Evolutionary conservation across 2,888 invertebrate species (phyloP).

Genomic region (Tholera decimalis): DNA sequence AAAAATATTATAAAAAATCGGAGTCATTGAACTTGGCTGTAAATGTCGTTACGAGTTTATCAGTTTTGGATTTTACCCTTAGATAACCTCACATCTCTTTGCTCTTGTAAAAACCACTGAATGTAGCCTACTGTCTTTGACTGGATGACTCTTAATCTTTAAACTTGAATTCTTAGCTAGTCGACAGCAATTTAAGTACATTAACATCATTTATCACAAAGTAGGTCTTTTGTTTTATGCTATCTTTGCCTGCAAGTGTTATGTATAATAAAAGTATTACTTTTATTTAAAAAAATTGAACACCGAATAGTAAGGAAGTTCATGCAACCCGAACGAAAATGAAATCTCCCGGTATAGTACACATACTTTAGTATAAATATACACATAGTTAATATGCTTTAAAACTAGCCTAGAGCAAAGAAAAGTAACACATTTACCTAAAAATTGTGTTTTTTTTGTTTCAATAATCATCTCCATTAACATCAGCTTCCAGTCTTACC

Average conservation of each 20-base stretch:
- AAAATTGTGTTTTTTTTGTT: too few relatives aligned
- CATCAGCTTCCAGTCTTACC: too few relatives aligned
- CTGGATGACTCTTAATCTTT: constrained; percentile 34
- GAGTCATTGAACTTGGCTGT: constrained; percentile 47
- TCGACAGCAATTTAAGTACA: constrained; percentile 22
- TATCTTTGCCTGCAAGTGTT: constrained; percentile 5
- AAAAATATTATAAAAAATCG: constrained; percentile 29
- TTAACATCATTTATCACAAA: constrained; percentile 16
- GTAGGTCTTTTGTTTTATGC: background rate
- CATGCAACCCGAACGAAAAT: too few relatives aligned
- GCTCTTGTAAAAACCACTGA: constrained; percentile 18
- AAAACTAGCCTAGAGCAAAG: too few relatives aligned
- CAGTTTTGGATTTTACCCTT: constrained; percentile 36
- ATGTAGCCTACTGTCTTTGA: constrained; percentile 13
- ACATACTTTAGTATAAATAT: too few relatives aligned
- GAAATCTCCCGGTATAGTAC: too few relatives aligned
- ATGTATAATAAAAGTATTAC: too few relatives aligned
- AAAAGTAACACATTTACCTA: too few relatives aligned
- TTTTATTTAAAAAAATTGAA: too few relatives aligned
- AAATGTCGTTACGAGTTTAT: constrained; percentile 38
- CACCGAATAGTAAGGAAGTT: too few relatives aligned
- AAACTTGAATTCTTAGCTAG: constrained; percentile 31
- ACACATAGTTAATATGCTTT: too few relatives aligned
- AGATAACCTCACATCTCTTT: constrained; percentile 48
- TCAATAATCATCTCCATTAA: too few relatives aligned